phyloP scores from a whole-genome alignment of 1,140 invertebrate species.

The Mizuhopecten yessoensis region DNA sequence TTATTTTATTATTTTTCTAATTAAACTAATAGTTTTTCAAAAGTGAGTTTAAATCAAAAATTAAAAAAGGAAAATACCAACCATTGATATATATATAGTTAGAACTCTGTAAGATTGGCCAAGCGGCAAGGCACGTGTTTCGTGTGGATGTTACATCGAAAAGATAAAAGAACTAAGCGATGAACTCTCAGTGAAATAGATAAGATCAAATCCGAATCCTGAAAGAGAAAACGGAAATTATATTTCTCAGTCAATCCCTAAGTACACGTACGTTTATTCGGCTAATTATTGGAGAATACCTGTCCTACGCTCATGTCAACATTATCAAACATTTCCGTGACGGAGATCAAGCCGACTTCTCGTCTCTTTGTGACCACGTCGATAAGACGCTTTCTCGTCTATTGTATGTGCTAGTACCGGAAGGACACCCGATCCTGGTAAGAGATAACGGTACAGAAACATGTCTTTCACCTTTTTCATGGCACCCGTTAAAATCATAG shows the following conservation, averaged over 20 bases:
- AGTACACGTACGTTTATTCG: conserved; percentile 7
- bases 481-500: conserved; percentile 30
- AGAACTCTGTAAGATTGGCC: neutral
- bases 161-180: conserved; percentile 16
- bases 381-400: conserved; percentile 12
- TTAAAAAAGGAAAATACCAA: too few species aligned
- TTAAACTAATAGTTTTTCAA: too few species aligned
- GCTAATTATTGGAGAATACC: conserved; percentile 23
- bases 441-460: neutral
- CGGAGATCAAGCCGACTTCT: conserved; percentile 30
- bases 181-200: conserved; percentile 3
- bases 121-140: neutral
- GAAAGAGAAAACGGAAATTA: conserved; percentile 39
- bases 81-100: neutral
- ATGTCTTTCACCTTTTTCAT: conserved; percentile 3
- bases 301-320: conserved; percentile 11
- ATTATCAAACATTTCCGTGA: conserved; percentile 39
- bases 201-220: conserved; percentile 13
- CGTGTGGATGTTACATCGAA: neutral
- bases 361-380: conserved; percentile 23
- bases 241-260: conserved; percentile 38
- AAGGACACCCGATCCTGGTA: neutral
- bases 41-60: too few species aligned
- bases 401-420: conserved; percentile 30
- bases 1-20: too few species aligned